Percentiles rank a stretch among this genome's conserved stretches.
These are phyloP conservation scores for Hippocampus barbouri DNA, from an alignment of 2,113 vertebrate genomes.

Conservation along the genomic window DNA sequence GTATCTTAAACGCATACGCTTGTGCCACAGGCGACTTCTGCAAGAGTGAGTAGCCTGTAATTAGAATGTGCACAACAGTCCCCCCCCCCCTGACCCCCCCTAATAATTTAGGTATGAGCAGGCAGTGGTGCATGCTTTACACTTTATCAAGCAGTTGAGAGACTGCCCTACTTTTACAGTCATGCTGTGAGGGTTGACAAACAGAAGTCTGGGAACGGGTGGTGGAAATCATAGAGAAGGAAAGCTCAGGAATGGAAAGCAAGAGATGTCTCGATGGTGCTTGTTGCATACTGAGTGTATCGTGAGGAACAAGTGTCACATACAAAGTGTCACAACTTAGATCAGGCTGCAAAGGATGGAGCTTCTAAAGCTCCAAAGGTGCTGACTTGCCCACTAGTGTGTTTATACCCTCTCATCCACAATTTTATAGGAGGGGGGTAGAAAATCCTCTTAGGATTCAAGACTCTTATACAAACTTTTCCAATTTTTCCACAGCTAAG, in stretches of 20 bases:
- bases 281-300: conserved; percentile 15
- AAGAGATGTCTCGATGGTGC: conserved; percentile 10
- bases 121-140: conserved; percentile 40
- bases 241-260: not conserved
- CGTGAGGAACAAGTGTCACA: conserved; percentile 9
- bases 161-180: conserved; percentile 17
- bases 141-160: conserved; percentile 44
- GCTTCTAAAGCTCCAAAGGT: conserved; percentile 52
- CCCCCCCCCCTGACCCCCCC: not conserved
- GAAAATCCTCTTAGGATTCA: conserved; percentile 61
- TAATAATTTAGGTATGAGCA: conserved; percentile 57
- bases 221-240: not conserved
- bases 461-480: conserved; percentile 59
- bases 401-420: conserved; percentile 50
- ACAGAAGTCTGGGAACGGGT: not conserved
- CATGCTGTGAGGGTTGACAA: conserved; percentile 8
- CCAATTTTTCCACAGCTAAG: conserved; percentile 42
- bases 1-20: conserved; percentile 17
- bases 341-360: conserved; percentile 38
- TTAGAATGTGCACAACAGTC: conserved; percentile 47
- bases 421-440: conserved; percentile 35
- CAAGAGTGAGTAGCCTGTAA: conserved; percentile 42
- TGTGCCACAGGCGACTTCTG: conserved; percentile 21
- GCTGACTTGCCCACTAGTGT: conserved; percentile 57
- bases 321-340: conserved; percentile 32